phyloP scores from a whole-genome alignment of 2,888 invertebrate genomes.

The Latheticus oryzae region DNA sequence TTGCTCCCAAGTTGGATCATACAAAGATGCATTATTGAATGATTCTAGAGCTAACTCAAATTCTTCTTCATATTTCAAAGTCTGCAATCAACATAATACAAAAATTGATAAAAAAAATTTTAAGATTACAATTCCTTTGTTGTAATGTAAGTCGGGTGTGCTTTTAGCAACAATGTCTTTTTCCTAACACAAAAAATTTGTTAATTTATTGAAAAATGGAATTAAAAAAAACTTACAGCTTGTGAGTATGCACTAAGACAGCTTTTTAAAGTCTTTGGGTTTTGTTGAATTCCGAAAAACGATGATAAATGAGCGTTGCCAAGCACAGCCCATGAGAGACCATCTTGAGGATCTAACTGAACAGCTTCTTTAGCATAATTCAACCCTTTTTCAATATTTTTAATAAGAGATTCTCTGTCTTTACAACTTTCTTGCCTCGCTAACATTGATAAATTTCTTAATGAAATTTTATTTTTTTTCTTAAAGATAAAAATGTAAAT shows the following conservation, averaged over 20 bases:
- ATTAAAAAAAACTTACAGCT: constrained; percentile 70
- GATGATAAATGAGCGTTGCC: constrained; percentile 87
- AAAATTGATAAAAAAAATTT: constrained; percentile 64
- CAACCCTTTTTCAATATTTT: constrained; percentile 78
- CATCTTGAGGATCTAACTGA: constrained; percentile 80
- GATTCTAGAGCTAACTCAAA: constrained; percentile 78
- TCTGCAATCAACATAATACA: constrained; percentile 68
- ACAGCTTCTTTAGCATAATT: constrained; percentile 86
- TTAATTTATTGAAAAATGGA: constrained; percentile 38
- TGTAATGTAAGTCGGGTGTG: constrained; percentile 85
- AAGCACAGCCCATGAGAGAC: constrained; percentile 84
- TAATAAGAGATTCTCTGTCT: constrained; percentile 68
- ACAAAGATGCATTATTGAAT: constrained; percentile 73
- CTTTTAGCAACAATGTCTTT: constrained; percentile 77
- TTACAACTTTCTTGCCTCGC: constrained; percentile 73
- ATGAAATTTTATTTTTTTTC: constrained; percentile 76
- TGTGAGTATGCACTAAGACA: constrained; percentile 85
- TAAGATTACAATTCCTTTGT: constrained; percentile 86
- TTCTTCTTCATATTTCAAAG: constrained; percentile 82
- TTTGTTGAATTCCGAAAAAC: constrained; percentile 81
- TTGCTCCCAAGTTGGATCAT: constrained; percentile 83
- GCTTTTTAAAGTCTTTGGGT: constrained; percentile 76
- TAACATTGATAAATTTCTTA: constrained; percentile 85
- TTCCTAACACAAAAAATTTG: constrained; percentile 66
- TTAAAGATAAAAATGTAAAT: constrained; percentile 47